Base-by-base conservation (phyloP, 2,888 invertebrate species). In the Microctonus hyperodae region DNA sequence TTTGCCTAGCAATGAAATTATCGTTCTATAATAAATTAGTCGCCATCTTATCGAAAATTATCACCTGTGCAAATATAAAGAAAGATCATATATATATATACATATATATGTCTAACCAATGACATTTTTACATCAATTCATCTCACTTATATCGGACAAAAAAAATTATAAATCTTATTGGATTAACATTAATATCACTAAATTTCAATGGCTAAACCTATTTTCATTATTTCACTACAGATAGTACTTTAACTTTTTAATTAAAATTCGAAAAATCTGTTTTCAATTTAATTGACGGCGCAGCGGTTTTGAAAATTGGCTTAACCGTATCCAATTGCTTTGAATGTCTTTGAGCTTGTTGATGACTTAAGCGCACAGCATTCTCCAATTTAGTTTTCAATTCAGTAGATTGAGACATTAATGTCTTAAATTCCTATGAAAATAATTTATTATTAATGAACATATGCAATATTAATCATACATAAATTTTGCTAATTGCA, bases 221-320 rank as follows among this genome's bases (percentile, higher is more conserved):
- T 23, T n/a, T 5, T 56, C 28, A 25, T 4, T 37, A 50, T 53
- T 28, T 10, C 35, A 28, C 22, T 20, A 25, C 7, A 44, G 6
- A 44, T 7, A 44, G 16, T 51, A 51, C 16, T 16, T 48, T 56
- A 13, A 9, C 28, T 31, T 64, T 63, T 86, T 89, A 92, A 78
- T 91, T 90, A 80, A 96, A 97, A 86, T 96, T 96, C 79, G 95
- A 95, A 84, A 97, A 97, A 86, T 97, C 95, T 1, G 96, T 97
- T 87, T 95, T 96, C 74, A 97, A 88, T 84, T 95, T 94, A 80
- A 97, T 97, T 61, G 94, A 91, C 68, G 94, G 94, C 51, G 86
- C 84, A 6, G 79, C 78, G 72, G 80, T 76, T 76, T 83, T 83
- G 40, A 79, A 77, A 69, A 80, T 79, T 56, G 80, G 79, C 68